Percentiles rank a stretch among this genome's conserved stretches.
These are phyloP conservation scores for Drosophila sucinea DNA, from an alignment of 1,140 invertebrate genomes.

Conservation along the genomic window DNA sequence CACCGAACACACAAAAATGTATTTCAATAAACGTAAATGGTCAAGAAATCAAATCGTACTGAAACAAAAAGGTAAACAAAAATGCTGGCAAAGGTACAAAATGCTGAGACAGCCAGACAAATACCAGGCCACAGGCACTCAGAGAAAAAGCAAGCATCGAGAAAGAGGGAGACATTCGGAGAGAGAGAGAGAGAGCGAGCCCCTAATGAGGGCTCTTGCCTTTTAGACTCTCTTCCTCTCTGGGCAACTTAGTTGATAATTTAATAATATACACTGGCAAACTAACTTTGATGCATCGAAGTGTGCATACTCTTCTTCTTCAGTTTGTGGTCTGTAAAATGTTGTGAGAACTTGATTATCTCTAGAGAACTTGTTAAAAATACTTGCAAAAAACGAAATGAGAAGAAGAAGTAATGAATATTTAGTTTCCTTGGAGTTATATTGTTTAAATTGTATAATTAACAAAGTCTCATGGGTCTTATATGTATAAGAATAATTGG, in stretches of 20 bases:
- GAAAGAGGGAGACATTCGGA: not conserved
- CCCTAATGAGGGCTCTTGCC: not conserved
- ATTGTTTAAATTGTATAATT: too few relatives aligned
- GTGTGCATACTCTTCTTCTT: not conserved
- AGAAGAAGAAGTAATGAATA: too few relatives aligned
- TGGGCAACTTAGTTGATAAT: conserved; percentile 68
- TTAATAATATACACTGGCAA: conserved; percentile 43
- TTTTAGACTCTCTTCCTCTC: conserved; percentile 24
- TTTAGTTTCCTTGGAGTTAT: too few relatives aligned
- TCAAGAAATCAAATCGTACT: conserved; percentile 78
- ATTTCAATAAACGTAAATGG: conserved; percentile 78
- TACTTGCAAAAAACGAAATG: too few relatives aligned
- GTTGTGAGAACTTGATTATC: not conserved
- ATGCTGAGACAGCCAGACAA: conserved; percentile 38
- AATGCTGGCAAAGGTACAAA: conserved; percentile 73
- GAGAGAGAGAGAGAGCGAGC: not conserved
- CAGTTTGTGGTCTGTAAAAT: not conserved
- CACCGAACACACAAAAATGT: conserved; percentile 27
- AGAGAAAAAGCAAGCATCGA: conserved; percentile 1
- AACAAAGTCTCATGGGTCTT: too few relatives aligned
- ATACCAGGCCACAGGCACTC: conserved; percentile 1
- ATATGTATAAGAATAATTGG: too few relatives aligned
- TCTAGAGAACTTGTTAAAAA: too few relatives aligned
- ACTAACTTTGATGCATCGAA: not conserved
- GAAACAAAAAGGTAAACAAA: conserved; percentile 77